A percentile compares a stretch with the other conserved stretches of the same genome.
Evolutionary conservation across 2,113 vertebrate genomes (phyloP).

Genomic region (Rhea americana): DNA sequence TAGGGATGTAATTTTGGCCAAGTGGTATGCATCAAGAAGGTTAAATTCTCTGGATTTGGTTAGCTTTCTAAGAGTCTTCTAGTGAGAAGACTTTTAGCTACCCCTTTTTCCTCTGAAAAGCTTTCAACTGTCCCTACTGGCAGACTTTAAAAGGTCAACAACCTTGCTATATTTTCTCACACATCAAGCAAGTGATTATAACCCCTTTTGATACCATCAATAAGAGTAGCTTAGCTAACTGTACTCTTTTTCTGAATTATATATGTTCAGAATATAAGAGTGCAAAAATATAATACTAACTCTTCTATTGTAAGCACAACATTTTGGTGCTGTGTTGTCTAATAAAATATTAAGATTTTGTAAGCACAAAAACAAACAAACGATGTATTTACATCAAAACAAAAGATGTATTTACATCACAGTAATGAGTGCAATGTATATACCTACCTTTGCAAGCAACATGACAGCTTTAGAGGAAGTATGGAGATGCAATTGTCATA

Average conservation of each 20-base stretch:
- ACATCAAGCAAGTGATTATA: background rate
- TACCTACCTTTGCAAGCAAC: background rate
- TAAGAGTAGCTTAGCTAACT: conserved; percentile 8
- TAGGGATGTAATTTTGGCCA: background rate
- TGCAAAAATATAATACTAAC: background rate
- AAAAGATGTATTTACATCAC: background rate
- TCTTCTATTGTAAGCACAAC: background rate
- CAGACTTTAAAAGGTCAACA: background rate
- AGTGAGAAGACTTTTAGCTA: background rate
- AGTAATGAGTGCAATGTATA: background rate
- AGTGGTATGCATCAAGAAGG: background rate
- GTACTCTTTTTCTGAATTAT: background rate
- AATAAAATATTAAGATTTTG: background rate
- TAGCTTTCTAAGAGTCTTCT: background rate
- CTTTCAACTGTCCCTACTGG: background rate
- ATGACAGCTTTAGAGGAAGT: background rate
- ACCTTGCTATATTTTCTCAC: background rate
- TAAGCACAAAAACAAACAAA: background rate
- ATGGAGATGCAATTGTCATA: background rate
- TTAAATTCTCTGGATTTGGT: background rate
- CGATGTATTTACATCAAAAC: background rate
- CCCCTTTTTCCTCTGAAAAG: background rate
- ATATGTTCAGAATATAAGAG: background rate
- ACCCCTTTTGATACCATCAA: background rate
- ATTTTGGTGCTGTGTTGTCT: background rate